Conservation (phyloP, 2,113 vertebrate genomes). For the Triplophysa tibetana region DNA sequence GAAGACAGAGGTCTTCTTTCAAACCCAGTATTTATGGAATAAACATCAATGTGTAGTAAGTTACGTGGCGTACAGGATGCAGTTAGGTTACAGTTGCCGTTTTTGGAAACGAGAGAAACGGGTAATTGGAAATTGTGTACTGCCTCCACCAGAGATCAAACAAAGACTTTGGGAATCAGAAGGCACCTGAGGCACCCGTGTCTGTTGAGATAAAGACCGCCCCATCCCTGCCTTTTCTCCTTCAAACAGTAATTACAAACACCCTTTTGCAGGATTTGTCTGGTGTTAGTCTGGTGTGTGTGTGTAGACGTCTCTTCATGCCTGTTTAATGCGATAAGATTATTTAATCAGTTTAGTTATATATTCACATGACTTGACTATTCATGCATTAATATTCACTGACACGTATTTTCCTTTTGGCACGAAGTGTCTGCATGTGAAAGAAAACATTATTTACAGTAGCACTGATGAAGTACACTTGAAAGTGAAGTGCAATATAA, state of each 20-base stretch:
- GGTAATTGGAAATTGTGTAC: constrained; percentile 50
- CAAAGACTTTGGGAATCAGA: constrained; percentile 64
- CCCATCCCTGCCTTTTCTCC: constrained; percentile 59
- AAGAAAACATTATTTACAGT: not conserved
- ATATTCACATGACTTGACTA: constrained; percentile 68
- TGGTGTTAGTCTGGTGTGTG: constrained; percentile 56
- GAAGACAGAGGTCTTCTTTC: constrained; percentile 2
- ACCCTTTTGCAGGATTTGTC: constrained; percentile 70
- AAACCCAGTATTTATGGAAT: constrained; percentile 13
- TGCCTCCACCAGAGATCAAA: constrained; percentile 69
- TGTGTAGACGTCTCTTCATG: constrained; percentile 65
- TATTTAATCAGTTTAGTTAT: constrained; percentile 63
- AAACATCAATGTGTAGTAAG: constrained; percentile 12
- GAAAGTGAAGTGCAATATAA: not conserved
- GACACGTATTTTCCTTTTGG: not conserved
- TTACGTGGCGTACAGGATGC: not conserved
- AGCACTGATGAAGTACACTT: not conserved
- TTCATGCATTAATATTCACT: constrained; percentile 58
- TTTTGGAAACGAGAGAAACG: constrained; percentile 12
- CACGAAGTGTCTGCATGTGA: not conserved
- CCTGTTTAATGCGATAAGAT: constrained; percentile 73
- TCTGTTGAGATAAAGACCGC: constrained; percentile 69
- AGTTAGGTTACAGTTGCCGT: not conserved
- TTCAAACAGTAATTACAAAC: constrained; percentile 75
- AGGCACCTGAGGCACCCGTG: constrained; percentile 72